Evolutionary conservation across 2,113 vertebrate genomes (phyloP), one percentile per base, ranked within the genome.

Genomic region (Amazona vittata): DNA sequence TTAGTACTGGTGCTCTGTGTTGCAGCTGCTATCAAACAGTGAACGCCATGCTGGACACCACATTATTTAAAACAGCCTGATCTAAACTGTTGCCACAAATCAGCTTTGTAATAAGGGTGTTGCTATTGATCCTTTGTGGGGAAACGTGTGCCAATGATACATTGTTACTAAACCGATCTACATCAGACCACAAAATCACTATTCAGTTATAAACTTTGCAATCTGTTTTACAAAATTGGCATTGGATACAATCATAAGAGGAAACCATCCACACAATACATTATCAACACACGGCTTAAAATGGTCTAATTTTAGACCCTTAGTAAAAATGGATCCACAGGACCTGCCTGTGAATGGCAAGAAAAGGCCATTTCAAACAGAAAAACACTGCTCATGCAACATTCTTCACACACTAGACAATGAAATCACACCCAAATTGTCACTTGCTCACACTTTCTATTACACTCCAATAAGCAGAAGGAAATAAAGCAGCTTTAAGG

Each of bases 261-360:
- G 95, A 96, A 97, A 86, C 94, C 98, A 97, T 52, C 97, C 97
- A 97, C 97, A 95, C 92, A 52, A 97, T 88, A 96, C 81, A 57
- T 94, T 96, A 97, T 94, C 97, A 96, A 91, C 96, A 98, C 97
- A 49, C 53, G 47, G 88, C 37, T 97, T 97, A 96, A 95, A 96
- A 97, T 2, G 90, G 95, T 97, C 98, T 97, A 91, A 81, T 92
- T 97, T 96, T 93, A 98, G 97, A 98, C 92, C 94, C 83, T 97
- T 35, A 64, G 95, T 94, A 97, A 97, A 97, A 98, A 97, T 10
- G 28, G 94, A 97, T 95, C 97, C 96, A 98, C 98, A 98, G 99
- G 99, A 97, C 99, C 99, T 94, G 99, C 99, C 99, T 96, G 98
- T 98, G 98, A 97, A 98, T 93, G 98, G 98, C 97, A 98, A 98